Evolutionary conservation across 2,888 invertebrate species (phyloP).

Genomic region (Atherix ibis): DNA sequence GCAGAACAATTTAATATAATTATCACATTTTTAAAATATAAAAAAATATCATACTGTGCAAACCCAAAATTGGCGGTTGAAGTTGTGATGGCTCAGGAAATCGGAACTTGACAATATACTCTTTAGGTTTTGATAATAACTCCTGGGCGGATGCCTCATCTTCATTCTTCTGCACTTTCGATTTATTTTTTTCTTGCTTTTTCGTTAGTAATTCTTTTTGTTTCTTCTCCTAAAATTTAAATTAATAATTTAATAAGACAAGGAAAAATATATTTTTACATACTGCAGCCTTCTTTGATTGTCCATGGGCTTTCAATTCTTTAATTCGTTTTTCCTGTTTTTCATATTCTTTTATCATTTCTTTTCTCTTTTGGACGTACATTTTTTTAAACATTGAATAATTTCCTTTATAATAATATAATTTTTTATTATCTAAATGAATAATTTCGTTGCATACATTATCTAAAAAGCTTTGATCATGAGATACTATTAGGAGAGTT

Average conservation of each 20-base stretch:
- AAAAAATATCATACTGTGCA: constrained; percentile 47
- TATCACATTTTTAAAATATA: constrained; percentile 4
- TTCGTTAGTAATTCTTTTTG: constrained; percentile 81
- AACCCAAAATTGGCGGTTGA: constrained; percentile 91
- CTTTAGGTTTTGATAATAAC: constrained; percentile 76
- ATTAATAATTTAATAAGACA: too few species aligned
- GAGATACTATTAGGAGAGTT: constrained; percentile 92
- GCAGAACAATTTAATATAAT: constrained; percentile 3
- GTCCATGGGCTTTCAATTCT: constrained; percentile 86
- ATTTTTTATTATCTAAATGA: constrained; percentile 85
- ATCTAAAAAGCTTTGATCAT: constrained; percentile 99
- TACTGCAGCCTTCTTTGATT: constrained; percentile 81
- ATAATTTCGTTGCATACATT: constrained; percentile 99
- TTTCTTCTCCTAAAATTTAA: constrained; percentile 52
- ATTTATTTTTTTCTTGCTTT: constrained; percentile 82
- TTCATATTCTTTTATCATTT: constrained; percentile 92
- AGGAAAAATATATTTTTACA: too few species aligned
- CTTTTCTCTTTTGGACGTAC: constrained; percentile 88
- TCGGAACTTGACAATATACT: constrained; percentile 93
- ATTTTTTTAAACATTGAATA: constrained; percentile 98
- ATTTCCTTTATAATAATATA: constrained; percentile 95
- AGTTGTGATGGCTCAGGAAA: constrained; percentile 95
- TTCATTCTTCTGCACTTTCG: constrained; percentile 63
- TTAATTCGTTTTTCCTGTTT: constrained; percentile 95
- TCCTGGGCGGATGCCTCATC: constrained; percentile 68